A percentile compares a stretch with the other conserved stretches of the same genome.
phyloP scores from a whole-genome alignment of 1,140 invertebrate genomes.

The Lucilia cuprina region DNA sequence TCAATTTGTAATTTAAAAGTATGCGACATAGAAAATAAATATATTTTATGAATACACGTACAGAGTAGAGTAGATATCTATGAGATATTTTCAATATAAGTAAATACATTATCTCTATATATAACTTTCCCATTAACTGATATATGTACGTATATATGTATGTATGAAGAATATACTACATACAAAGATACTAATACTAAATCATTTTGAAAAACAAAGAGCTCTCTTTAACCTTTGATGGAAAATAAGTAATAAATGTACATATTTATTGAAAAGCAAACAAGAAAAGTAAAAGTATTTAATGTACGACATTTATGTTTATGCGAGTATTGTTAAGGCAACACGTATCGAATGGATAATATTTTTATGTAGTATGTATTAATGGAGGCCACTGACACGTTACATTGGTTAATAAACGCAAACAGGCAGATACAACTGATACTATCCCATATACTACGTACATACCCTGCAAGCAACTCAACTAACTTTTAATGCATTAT shows the following conservation, averaged over 20 bases:
- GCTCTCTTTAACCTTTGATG: neutral
- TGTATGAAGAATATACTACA: too few relatives aligned
- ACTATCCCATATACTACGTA: neutral
- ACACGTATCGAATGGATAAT: neutral
- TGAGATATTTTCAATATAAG: too few relatives aligned
- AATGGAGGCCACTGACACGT: neutral
- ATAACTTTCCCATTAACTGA: too few relatives aligned
- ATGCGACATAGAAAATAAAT: too few relatives aligned
- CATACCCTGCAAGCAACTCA: too few relatives aligned
- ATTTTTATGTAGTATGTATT: neutral
- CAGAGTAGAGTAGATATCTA: too few relatives aligned
- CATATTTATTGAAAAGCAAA: neutral
- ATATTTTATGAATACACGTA: too few relatives aligned
- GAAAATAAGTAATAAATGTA: neutral
- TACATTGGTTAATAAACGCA: neutral
- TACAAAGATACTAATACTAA: neutral
- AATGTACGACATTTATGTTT: neutral
- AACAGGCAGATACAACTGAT: neutral
- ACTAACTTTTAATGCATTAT: too few relatives aligned
- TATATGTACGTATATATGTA: too few relatives aligned
- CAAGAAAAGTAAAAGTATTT: too few relatives aligned
- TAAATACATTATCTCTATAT: too few relatives aligned
- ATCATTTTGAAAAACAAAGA: neutral
- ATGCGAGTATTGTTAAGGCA: neutral
- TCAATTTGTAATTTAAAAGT: too few relatives aligned